Evolutionary conservation across 2,113 vertebrate species (phyloP).

Genomic region (Uropsilus gracilis): DNA sequence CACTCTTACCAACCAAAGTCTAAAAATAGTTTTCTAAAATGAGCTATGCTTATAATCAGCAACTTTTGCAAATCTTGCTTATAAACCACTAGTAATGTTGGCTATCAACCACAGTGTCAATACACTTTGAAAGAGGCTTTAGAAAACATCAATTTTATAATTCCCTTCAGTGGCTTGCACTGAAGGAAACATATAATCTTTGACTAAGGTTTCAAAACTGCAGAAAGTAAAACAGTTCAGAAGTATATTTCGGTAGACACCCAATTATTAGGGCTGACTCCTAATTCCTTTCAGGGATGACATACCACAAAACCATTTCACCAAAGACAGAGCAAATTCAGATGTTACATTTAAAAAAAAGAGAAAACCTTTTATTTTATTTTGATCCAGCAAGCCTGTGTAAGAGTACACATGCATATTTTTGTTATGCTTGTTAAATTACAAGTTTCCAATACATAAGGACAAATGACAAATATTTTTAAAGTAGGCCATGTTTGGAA

Average conservation of each 20-base stretch:
- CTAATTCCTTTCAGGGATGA: slow-evolving; percentile 25
- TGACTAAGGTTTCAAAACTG: slow-evolving; percentile 45
- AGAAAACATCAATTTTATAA: slow-evolving; percentile 56
- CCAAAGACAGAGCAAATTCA: neutral
- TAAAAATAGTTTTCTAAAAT: slow-evolving; percentile 59
- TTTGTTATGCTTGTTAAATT: slow-evolving; percentile 40
- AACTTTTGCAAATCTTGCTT: slow-evolving; percentile 48
- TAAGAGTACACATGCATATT: neutral
- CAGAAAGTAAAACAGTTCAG: slow-evolving; percentile 40
- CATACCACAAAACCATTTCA: neutral
- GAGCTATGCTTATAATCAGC: slow-evolving; percentile 30
- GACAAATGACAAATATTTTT: neutral
- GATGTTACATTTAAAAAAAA: slow-evolving; percentile 16
- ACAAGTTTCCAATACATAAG: slow-evolving; percentile 20
- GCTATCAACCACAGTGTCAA: slow-evolving; percentile 57
- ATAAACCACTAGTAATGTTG: slow-evolving; percentile 7
- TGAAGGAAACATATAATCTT: slow-evolving; percentile 57
- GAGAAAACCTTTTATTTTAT: neutral
- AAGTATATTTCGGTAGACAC: neutral
- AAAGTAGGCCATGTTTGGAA: neutral
- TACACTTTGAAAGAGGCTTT: slow-evolving; percentile 60
- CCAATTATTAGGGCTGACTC: slow-evolving; percentile 11
- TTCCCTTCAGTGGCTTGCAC: slow-evolving; percentile 40
- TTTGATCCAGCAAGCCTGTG: slow-evolving; percentile 12
- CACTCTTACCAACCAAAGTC: slow-evolving; percentile 15